Evolutionary conservation across 2,113 vertebrate genomes (phyloP).

Genomic region (Ailuropoda melanoleuca): DNA sequence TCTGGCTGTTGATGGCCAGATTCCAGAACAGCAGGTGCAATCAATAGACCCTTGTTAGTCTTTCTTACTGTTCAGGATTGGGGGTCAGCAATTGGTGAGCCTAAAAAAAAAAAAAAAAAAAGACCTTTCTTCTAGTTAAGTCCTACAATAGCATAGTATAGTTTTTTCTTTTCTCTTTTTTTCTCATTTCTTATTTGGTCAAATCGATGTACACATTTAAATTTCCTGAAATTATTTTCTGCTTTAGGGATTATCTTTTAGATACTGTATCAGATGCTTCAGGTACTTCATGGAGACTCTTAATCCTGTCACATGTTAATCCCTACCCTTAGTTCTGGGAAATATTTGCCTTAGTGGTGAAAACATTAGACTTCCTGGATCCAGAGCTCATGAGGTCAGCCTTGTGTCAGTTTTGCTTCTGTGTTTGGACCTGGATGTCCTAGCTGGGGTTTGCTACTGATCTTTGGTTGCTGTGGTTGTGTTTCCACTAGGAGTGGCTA

Average conservation of each 20-base stretch:
- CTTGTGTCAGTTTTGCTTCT: not conserved
- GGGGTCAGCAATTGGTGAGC: not conserved
- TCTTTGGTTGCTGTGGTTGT: not conserved
- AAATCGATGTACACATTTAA: not conserved
- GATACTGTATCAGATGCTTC: not conserved
- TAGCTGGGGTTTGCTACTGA: not conserved
- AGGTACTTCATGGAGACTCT: not conserved
- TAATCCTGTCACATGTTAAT: not conserved
- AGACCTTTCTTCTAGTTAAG: not conserved
- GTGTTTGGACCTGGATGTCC: not conserved
- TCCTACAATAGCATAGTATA: not conserved
- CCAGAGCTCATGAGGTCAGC: not conserved
- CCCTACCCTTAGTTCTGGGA: not conserved
- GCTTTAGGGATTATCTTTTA: not conserved
- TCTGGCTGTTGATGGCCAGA: not conserved
- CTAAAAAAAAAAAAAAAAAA: not conserved
- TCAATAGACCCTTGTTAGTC: not conserved
- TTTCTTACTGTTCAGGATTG: not conserved
- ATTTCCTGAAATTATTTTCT: conserved; percentile 24
- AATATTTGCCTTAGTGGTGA: not conserved
- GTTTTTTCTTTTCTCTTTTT: not conserved
- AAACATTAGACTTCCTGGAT: not conserved
- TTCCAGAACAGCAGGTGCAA: not conserved
- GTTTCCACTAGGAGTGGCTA: not conserved
- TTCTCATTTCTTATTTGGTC: not conserved